A percentile compares a stretch with the other conserved stretches of the same genome.
These are phyloP conservation scores for Andrena dorsata DNA, from an alignment of 2,888 invertebrate genomes.

Conservation along the genomic window DNA sequence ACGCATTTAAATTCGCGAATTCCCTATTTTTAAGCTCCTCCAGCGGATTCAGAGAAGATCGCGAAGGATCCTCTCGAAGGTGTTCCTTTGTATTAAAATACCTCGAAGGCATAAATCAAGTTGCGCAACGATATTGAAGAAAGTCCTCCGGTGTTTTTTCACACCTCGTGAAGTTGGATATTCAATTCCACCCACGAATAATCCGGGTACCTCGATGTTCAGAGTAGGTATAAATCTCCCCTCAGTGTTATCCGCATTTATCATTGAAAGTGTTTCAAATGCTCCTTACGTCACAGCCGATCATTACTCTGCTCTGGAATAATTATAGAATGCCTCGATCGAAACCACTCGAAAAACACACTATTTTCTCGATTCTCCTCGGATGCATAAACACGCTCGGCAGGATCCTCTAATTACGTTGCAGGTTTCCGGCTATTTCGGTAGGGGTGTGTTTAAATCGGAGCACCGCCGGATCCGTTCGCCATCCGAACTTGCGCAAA, in stretches of 20 bases:
- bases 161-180: neutral
- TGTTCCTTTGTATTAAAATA: neutral
- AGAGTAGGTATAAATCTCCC: too few relatives aligned
- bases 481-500: neutral
- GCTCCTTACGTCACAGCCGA: too few relatives aligned
- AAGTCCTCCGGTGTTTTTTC: neutral
- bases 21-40: slow-evolving; percentile 30
- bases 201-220: too few relatives aligned
- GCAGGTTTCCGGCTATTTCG: neutral
- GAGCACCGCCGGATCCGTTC: slow-evolving; percentile 11
- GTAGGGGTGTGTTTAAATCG: neutral
- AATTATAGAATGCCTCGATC: too few relatives aligned
- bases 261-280: too few relatives aligned
- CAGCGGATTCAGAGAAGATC: slow-evolving; percentile 20
- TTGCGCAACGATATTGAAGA: slow-evolving; percentile 11
- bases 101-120: slow-evolving; percentile 1
- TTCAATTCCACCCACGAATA: too few relatives aligned
- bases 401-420: neutral
- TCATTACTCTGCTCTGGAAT: too few relatives aligned
- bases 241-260: too few relatives aligned
- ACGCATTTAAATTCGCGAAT: slow-evolving; percentile 28
- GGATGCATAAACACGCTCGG: neutral
- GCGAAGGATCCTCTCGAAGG: neutral
- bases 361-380: neutral
- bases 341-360: neutral